Base-by-base conservation (phyloP, 2,797 vertebrate species). In the Artibeus jamaicensis region DNA sequence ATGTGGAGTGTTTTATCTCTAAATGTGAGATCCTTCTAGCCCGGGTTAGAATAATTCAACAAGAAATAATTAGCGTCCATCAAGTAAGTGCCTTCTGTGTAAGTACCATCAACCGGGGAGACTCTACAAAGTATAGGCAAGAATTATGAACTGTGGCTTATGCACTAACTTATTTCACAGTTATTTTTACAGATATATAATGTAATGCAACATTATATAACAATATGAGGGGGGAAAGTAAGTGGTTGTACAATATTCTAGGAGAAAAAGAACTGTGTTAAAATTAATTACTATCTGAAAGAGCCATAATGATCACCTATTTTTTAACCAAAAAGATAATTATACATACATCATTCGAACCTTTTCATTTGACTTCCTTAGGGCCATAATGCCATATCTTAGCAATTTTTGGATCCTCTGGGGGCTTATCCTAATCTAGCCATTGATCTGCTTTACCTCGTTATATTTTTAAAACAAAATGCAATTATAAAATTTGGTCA, bases 1-100 rank as follows among this genome's bases (percentile, higher is more conserved):
- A 81, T 92, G 89, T 91, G 96, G 98, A 94, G 89, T 98, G 94
- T n/a, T 98, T 98, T 98, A 46, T 97, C 44, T 96, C n/a, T 32
- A 4, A 18, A n/a, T 71, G 34, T 53, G 15, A 78, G 86, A 32
- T 53, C 6, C 15, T 73, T 86, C 24, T 48, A 70, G 11, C 8
- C 9, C 48, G 0, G 10, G 44, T 37, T n/a, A 84, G 14, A 16
- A 15, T 10, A 53, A 78, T 79, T 55, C 4, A 22, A 1, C 70
- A 83, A 74, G 26, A 91, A 65, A 62, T 18, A 42, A 0, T 70
- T 42, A 15, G 34, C 22, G 6, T 32, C 44, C 76, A 9, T 46
- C 68, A 91, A 59, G 21, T 24, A 91, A 65, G 21, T 24, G 26
- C 12, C 57, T 95, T 93, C n/a, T 87, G 9, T 82, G 32, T 46